Evolutionary conservation across 2,113 vertebrate genomes (phyloP), one percentile per base, ranked within the genome.

Genomic region (Albula goreensis): DNA sequence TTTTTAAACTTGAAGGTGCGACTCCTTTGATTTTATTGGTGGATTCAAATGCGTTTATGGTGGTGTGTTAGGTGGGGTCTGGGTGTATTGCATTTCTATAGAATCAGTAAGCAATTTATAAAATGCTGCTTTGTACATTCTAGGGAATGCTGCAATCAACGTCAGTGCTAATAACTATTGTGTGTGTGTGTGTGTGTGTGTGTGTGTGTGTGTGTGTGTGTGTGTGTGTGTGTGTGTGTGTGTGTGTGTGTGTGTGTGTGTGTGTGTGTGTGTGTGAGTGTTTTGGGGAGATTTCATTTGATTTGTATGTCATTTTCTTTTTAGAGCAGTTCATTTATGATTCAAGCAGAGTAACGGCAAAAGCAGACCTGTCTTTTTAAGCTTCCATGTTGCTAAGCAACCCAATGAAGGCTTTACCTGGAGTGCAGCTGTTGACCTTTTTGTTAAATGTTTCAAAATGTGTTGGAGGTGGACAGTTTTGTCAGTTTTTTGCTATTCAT

Each of bases 381-480:
- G 87, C 83, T 77, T 78, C 78, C 86, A 60, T 74, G 94, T 93
- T 92, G 93, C 93, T 89, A 83, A 85, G 93, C 88, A 89, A 94
- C 93, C 56, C 15, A 81, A 85, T 51, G 41, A 48, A 51, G 86
- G 56, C 78, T 92, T 90, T 87, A 90, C 86, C 91, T 85, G 87
- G 86, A 88, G 84, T 41, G 77, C 74, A n/a, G 70, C 70, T 31
- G 70, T 74, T 31, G 70, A 74, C n/a, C n/a, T 74, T 31, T 74
- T 31, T 74, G 70, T 31, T 74, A 31, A 74, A 74, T 74, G 22
- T 74, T 74, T 25, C n/a, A 19, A 74, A 31, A 74, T 74, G 70
- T 74, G 53, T 74, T 74, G 70, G 70, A 74, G 60, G 15, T 66
- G 70, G 70, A n/a, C 10, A 74, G n/a, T 31, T 74, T 31, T 74